These are phyloP conservation scores for Eudiplozoon nipponicum DNA, from an alignment of 2,888 invertebrate genomes.

Conservation along the genomic window DNA sequence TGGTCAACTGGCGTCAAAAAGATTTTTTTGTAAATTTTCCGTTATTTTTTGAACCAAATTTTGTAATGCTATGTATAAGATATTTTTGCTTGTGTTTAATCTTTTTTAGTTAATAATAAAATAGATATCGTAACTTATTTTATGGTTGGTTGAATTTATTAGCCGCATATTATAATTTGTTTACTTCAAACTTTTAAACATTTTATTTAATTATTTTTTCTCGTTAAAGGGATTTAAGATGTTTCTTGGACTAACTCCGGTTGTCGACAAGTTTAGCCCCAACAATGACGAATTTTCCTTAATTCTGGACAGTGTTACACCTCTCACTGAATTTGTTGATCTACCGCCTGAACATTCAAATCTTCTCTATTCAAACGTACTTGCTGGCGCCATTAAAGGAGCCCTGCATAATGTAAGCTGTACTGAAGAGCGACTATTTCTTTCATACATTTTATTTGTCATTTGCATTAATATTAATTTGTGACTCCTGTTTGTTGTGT, in stretches of 20 bases:
- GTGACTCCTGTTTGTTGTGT: no score
- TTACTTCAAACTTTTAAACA: no score
- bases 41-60: no score
- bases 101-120: no score
- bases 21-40: no score
- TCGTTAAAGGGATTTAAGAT: constrained; percentile 37
- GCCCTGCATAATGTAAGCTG: constrained; percentile 64
- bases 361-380: constrained; percentile 50
- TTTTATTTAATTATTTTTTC: no score
- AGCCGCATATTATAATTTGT: no score
- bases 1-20: no score
- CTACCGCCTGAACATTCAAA: constrained; percentile 46
- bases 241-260: constrained; percentile 61
- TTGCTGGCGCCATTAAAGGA: constrained; percentile 54
- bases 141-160: no score
- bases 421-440: background rate
- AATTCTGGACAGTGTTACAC: constrained; percentile 66
- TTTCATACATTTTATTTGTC: background rate
- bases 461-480: background rate
- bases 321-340: constrained; percentile 80
- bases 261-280: constrained; percentile 66
- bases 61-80: no score
- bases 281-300: constrained; percentile 80
- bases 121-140: no score
- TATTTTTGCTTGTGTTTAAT: no score